These are phyloP conservation scores for Momotus momota DNA, from an alignment of 2,797 vertebrate species.

Conservation along the genomic window DNA sequence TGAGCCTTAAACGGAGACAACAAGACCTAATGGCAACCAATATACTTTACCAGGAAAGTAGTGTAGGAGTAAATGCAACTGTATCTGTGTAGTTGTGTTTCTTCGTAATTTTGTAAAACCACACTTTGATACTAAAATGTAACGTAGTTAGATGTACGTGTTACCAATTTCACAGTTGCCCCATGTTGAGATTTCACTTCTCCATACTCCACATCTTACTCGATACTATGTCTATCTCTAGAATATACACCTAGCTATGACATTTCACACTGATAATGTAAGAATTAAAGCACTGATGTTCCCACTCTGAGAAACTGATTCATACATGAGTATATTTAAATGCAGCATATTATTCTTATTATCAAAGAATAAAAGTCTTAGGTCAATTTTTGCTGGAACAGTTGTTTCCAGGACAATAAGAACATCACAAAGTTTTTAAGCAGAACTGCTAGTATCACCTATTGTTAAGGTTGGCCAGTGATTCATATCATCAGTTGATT, in stretches of 20 bases:
- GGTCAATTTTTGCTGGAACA: not conserved
- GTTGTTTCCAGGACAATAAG: conserved; percentile 47
- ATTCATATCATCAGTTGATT: not conserved
- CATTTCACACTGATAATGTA: not conserved
- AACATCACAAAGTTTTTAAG: conserved; percentile 39
- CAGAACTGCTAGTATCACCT: not conserved
- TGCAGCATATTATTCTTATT: not conserved
- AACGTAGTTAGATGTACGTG: not conserved
- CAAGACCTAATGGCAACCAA: not conserved
- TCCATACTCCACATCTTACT: not conserved
- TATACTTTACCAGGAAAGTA: not conserved
- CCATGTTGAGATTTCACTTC: not conserved
- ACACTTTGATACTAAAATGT: not conserved
- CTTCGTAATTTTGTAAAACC: not conserved
- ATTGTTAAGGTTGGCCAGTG: not conserved
- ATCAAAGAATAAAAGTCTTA: conserved; percentile 23
- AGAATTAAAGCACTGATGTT: not conserved
- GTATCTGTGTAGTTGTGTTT: not conserved
- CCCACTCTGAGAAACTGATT: not conserved
- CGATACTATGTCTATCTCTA: not conserved
- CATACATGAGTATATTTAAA: not conserved
- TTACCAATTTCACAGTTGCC: not conserved
- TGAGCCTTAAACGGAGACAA: no score
- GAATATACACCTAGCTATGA: not conserved
- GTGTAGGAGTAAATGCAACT: not conserved